Base-by-base conservation (phyloP, 2,797 vertebrate genomes). In the Aulostomus chinensis region DNA sequence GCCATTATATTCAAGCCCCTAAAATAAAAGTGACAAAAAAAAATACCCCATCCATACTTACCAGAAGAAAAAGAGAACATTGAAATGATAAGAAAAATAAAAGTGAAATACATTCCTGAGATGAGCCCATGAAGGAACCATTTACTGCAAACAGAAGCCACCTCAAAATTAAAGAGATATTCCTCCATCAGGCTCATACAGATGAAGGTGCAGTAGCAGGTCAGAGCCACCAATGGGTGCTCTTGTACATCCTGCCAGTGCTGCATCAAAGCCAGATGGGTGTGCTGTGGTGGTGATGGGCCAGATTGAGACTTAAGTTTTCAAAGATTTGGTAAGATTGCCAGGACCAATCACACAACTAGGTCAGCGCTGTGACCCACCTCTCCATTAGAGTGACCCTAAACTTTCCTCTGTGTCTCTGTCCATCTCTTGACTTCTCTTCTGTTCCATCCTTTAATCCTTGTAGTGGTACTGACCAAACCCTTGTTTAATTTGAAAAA, bases 301-400 rank as follows among this genome's bases (percentile, higher is more conserved):
- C 78, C 77, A 81, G 81, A 47, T 69, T 55, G 70, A 80, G 77
- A 83, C 58, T 68, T 43, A 24, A 16, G 39, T 73, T 66, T 73
- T 55, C 32, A 73, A 64, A 68, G 47, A 81, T 78, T 68, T 38
- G 73, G 50, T 73, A 88, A 90, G 85, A 92, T 85, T 83, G 81
- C 89, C 90, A 90, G 61, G 85, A 42, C 85, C 89, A 92, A 85
- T 89, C 83, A 84, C 78, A 80, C 76, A 86, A 86, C 77, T 56
- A 41, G 58, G 55, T 73, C 61, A 81, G 53, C 28, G 50, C 37
- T 60, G 55, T 69, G 62, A 74, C 63, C 41, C 28, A 52, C 68
- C 67, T 72, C 55, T 18, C 40, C 51, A 38, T 41, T 18, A 54
- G 25, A 57, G 14, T 33, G 36, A 60, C 9, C 25, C 40, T 46